Evolutionary conservation across 2,888 invertebrate species (phyloP), one percentile per base, ranked within the genome.

Genomic region (Abrostola triplasia): DNA sequence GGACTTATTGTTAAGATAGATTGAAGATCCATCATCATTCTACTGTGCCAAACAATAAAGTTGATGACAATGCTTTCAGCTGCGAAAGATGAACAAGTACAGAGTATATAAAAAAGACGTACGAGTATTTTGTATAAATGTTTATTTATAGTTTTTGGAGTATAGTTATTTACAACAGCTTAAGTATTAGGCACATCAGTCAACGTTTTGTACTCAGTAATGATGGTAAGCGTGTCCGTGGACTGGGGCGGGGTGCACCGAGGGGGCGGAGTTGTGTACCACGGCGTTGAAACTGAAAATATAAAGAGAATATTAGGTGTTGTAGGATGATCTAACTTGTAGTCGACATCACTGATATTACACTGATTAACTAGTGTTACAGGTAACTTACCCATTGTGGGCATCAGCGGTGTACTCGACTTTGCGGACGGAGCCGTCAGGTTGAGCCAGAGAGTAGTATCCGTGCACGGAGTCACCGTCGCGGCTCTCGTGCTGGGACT

Each of bases 391-490:
- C 88, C 95, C 95, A 67, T 88, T 85, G 83, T 95, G 93, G 68
- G 90, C 93, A 73, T 95, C 95, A 73, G 90, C 90, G 80, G 89
- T 87, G 84, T 91, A 95, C 78, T 95, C 94, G 56, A 95, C 95
- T 70, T 95, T 95, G 83, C 95, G 93, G 61, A 95, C 88, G 82
- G 95, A 86, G 70, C 90, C 95, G 52, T 95, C 95, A 58, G 95
- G 95, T 82, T 95, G 95, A 73, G 94, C 94, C 57, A 95, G 88
- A 38, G 94, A 94, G 89, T 96, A 96, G 86, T 94, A 95, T 44
- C 96, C 96, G 82, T 95, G 95, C 53, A 96, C 96, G 53, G 89
- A 86, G 83, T 95, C 95, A 35, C 95, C 95, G 73, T 95, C 95
- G 80, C 93, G 90, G 82, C 84, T 85, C 84, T 95, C 95, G 81